These are phyloP conservation scores for Alentia gelatinosa DNA, from an alignment of 2,888 invertebrate genomes.

Conservation along the genomic window DNA sequence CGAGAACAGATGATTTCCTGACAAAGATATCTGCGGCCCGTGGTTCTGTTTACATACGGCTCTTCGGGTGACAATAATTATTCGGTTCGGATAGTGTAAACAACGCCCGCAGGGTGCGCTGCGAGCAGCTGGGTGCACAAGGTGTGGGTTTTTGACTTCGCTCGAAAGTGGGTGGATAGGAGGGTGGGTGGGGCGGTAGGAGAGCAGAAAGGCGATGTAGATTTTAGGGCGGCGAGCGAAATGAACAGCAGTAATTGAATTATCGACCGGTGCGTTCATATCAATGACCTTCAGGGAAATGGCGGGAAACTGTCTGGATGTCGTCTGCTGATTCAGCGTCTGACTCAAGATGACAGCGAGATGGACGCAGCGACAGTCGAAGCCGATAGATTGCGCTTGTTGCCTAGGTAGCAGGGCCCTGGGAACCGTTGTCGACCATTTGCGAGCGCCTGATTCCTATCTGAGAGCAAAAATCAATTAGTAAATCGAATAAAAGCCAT, in stretches of 20 bases:
- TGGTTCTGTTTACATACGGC: background rate
- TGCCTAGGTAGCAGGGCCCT: constrained; percentile 16
- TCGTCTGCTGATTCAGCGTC: constrained; percentile 20
- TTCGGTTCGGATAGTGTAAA: background rate
- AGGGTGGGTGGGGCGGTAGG: background rate
- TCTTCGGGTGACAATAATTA: background rate
- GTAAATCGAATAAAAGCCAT: background rate
- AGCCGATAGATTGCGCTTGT: background rate
- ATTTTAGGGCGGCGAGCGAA: constrained; percentile 31
- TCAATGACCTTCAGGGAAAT: constrained; percentile 34
- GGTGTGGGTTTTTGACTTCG: background rate
- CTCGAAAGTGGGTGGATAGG: background rate
- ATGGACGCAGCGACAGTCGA: background rate
- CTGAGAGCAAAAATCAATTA: constrained; percentile 22
- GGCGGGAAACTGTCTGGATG: constrained; percentile 7
- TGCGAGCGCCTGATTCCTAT: background rate
- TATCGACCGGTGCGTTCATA: constrained; percentile 43
- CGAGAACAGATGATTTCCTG: background rate
- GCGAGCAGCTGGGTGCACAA: background rate
- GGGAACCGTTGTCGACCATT: constrained; percentile 27
- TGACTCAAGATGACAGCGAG: constrained; percentile 26
- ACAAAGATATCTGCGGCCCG: background rate
- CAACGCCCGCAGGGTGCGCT: background rate
- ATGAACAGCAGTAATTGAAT: constrained; percentile 50
- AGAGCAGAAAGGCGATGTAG: constrained; percentile 25